Evolutionary conservation across 1,140 invertebrate species (phyloP).

Genomic region (Dendrolimus punctatus): DNA sequence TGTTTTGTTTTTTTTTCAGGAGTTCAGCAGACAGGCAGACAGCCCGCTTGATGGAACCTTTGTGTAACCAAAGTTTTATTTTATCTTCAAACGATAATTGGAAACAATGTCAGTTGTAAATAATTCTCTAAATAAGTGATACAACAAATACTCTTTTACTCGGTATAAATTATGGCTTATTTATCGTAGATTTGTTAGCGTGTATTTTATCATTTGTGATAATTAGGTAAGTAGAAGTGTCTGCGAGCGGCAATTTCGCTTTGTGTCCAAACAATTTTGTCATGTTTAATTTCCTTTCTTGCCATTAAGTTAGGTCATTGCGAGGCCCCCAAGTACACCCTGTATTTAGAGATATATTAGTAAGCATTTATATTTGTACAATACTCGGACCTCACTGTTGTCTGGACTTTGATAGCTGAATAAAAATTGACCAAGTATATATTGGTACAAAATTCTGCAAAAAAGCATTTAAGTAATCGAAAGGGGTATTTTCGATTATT

Average conservation of each 20-base stretch:
- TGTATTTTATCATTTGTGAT: conserved; percentile 42
- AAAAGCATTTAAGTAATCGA: no score
- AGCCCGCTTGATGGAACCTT: no score
- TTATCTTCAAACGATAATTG: background rate
- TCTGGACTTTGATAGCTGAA: no score
- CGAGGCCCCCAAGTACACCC: conserved; percentile 5
- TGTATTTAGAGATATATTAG: no score
- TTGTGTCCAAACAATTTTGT: conserved; percentile 48
- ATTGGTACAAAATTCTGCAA: no score
- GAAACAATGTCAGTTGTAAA: conserved; percentile 4
- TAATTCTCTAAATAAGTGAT: conserved; percentile 3
- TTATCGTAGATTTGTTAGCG: conserved; percentile 22
- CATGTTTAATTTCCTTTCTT: conserved; percentile 49
- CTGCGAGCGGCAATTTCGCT: conserved; percentile 38
- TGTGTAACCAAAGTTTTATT: no score
- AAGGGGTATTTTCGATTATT: no score
- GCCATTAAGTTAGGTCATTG: conserved; percentile 27
- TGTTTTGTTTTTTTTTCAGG: no score
- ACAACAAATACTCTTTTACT: conserved; percentile 11
- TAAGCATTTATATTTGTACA: no score
- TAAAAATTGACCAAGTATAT: no score
- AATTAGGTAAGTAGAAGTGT: conserved; percentile 42
- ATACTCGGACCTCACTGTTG: no score
- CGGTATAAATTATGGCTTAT: conserved; percentile 16
- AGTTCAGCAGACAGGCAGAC: no score